Base-by-base conservation (phyloP, 1,140 invertebrate species). In the Wasmannia auropunctata region DNA sequence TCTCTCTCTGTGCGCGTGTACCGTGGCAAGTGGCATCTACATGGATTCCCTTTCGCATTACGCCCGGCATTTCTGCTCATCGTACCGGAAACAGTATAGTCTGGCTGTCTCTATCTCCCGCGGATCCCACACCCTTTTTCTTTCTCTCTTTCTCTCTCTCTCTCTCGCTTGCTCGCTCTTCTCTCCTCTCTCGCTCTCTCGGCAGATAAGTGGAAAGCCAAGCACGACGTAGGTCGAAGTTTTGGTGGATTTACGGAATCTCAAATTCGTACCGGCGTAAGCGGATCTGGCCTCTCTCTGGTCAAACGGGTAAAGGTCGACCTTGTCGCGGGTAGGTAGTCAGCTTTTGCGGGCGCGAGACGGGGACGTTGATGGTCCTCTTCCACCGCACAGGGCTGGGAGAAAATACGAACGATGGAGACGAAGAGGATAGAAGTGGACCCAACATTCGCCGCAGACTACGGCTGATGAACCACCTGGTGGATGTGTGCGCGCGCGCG, bases 231-330 rank as follows among this genome's bases (percentile, higher is more conserved):
- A 87, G 87, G 79, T 89, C 58, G 69, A 88, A 90, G 87, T 90
- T 87, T 86, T 69, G 87, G 67, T 85, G 84, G 87, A 90, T 90
- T 91, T 91, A 90, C 88, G 77, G 87, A 90, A 88, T 88, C 80
- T 87, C 67, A 87, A 90, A 90, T 91, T 89, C 87, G 87, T 86
- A 88, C 46, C 25, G 51, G 80, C 87, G 87, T 91, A 90, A 90
- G 88, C 88, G 88, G 90, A 91, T 90, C 87, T 88, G 77, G 84
- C 77, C 56, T 63, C 79, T 88, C 75, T 88, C 69, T 86, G 85
- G 88, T 87, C 88, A 90, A 91, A 91, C 85, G 80, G 67, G 87
- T 87, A 90, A 86, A 90, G 85, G 90, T 86, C 86, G 67, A 63
- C 58, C 75, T 86, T 88, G 87, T 89, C 75, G 76, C 51, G 58